Base-by-base conservation (phyloP, 2,113 vertebrate species). In the Recurvirostra avosetta region DNA sequence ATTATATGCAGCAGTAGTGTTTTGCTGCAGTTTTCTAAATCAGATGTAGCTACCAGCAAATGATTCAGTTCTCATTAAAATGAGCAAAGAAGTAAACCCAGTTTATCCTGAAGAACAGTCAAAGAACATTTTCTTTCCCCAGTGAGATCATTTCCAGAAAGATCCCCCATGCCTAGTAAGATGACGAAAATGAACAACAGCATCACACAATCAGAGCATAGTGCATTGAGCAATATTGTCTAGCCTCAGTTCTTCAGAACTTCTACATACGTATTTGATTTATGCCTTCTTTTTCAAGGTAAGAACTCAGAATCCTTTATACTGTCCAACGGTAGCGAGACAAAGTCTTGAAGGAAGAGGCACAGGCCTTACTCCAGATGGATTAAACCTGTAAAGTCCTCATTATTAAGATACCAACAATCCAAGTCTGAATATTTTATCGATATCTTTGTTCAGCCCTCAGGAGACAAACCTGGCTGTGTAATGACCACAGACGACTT, bases 1-100 rank as follows among this genome's bases (percentile, higher is more conserved):
- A n/a, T 65, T 49, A 52, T 19, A 70, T 15, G 25, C 32, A 76
- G 26, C 55, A 93, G 40, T 25, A 73, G 9, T 40, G 23, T 75
- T 88, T 86, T 78, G 52, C 80, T 59, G 65, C 16, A 11, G 27
- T 29, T 91, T 87, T 91, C 65, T 50, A 85, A 94, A 78, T 58
- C 43, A 66, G 79, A 81, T 26, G 19, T 70, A 87, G n/a, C 45
- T 72, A 86, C 72, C 47, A 81, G 68, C 40, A 81, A 94, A 53
- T 23, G 65, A 72, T 32, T 90, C 53, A 66, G 22, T 15, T 87
- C 40, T 82, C 34, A 66, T 58, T 76, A 55, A 72, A 81, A 61
- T 11, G 12, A 91, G 16, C 47, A 14, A 50, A 86, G 38, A 16
- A 80, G 30, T 36, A 81, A 92, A 92, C 15, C 12, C 34, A 61